Evolutionary conservation across 2,797 vertebrate species (phyloP), one percentile per base, ranked within the genome.

Genomic region (Astyanax mexicanus): DNA sequence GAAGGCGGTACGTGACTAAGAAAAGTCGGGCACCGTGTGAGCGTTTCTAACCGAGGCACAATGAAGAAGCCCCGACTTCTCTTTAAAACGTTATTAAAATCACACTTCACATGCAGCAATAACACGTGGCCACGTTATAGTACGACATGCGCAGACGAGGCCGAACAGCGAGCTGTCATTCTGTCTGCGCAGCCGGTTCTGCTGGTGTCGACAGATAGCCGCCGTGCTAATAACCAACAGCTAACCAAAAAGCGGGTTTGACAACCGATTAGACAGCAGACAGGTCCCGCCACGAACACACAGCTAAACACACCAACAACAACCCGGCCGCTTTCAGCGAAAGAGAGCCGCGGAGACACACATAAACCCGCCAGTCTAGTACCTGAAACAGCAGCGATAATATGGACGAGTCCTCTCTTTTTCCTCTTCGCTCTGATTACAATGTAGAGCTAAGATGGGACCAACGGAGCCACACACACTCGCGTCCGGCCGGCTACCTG

Each of bases 321-420:
- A 35, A 15, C 3, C 25, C 38, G 12, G 27, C 19, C 47, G 47
- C 74, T 81, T 78, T 65, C 62, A 54, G 61, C 70, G 37, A 44
- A 19, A 66, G 44, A 15, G 21, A 27, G 40, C 25, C 37, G 49
- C 70, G 52, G 67, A 90, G 88, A 88, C 88, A 88, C 75, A 19
- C 45, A 21, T 23, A 81, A 77, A 86, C 82, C 78, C 58, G 52
- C 15, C 62, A 70, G 83, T 77, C 72, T 79, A 78, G 57, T 94
- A 95, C 94, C 94, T 93, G 92, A 92, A 92, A 91, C 91, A 90
- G 92, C 94, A 93, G 93, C 91, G 89, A 86, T 92, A 94, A 93
- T 93, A 93, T 93, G 92, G 92, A 94, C 91, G 91, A 86, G 85
- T 82, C 82, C 84, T 82, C 81, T 89, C n/a, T n/a, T n/a, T 88